Conservation (phyloP, 2,888 invertebrate species). For the Conops quadrifasciatus region DNA sequence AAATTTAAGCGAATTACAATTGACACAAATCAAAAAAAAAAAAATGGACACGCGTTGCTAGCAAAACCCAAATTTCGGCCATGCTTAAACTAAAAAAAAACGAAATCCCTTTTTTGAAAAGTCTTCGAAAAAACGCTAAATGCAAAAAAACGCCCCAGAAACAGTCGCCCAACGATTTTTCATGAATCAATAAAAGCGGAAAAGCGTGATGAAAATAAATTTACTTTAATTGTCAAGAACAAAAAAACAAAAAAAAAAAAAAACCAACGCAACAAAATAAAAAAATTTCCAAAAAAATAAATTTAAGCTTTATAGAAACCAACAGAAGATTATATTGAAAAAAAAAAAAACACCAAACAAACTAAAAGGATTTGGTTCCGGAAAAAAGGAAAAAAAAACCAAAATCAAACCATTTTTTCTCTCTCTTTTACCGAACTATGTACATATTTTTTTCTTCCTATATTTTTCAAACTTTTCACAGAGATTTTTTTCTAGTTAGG, state of each 20-base stretch:
- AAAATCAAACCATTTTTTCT: no score
- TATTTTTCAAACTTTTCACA: constrained; percentile 13
- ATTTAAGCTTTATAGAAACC: constrained; percentile 47
- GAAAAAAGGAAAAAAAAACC: constrained; percentile 18
- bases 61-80: neutral
- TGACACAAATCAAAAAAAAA: neutral
- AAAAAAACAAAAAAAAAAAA: neutral
- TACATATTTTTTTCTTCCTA: constrained; percentile 1
- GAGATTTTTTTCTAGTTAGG: neutral
- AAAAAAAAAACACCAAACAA: constrained; percentile 8
- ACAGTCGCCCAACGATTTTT: no score
- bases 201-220: constrained; percentile 6
- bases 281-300: constrained; percentile 40
- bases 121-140: neutral
- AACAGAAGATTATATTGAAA: constrained; percentile 43
- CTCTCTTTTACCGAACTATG: no score
- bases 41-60: constrained; percentile 9
- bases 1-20: neutral
- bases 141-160: neutral
- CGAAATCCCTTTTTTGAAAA: neutral
- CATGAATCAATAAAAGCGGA: neutral
- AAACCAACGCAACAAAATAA: neutral
- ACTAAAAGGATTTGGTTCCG: neutral
- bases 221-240: neutral
- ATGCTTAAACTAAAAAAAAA: neutral